Evolutionary conservation across 2,888 invertebrate species (phyloP).

Genomic region (Ectemnius cavifrons): DNA sequence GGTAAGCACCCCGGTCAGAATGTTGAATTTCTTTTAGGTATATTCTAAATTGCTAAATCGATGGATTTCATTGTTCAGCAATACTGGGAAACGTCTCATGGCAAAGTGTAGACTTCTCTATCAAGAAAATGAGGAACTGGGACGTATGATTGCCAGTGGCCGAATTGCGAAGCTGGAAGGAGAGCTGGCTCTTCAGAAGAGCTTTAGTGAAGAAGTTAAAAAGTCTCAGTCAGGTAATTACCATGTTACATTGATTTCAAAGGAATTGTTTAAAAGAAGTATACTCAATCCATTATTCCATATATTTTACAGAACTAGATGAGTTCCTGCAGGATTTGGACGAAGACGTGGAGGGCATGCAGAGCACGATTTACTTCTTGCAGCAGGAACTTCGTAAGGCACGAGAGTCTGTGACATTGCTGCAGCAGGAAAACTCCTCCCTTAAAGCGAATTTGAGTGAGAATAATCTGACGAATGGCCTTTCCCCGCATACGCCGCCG

Average conservation of each 20-base stretch:
- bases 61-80: slow-evolving; percentile 79
- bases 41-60: slow-evolving; percentile 7
- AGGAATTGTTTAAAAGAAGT: too few species aligned
- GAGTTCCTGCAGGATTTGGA: slow-evolving; percentile 97
- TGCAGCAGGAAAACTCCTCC: slow-evolving; percentile 81
- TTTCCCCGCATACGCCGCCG: slow-evolving; percentile 73
- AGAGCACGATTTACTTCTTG: slow-evolving; percentile 95
- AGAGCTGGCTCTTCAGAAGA: slow-evolving; percentile 95
- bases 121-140: slow-evolving; percentile 98
- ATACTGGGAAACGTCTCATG: slow-evolving; percentile 98
- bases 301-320: slow-evolving; percentile 87
- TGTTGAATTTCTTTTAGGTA: not conserved
- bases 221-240: slow-evolving; percentile 93
- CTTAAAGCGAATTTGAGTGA: slow-evolving; percentile 65
- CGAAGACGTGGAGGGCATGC: slow-evolving; percentile 99
- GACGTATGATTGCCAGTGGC: slow-evolving; percentile 96
- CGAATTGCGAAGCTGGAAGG: slow-evolving; percentile 96
- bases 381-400: slow-evolving; percentile 95
- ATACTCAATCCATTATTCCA: not conserved
- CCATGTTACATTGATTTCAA: not conserved
- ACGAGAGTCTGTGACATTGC: slow-evolving; percentile 83
- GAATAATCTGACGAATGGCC: slow-evolving; percentile 71
- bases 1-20: slow-evolving; percentile 74
- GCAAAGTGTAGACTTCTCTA: slow-evolving; percentile 96
- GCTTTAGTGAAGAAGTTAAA: slow-evolving; percentile 97